Evolutionary conservation across 2,888 invertebrate species (phyloP), one percentile per base, ranked within the genome.

Genomic region (Acanthosepion pharaonis): DNA sequence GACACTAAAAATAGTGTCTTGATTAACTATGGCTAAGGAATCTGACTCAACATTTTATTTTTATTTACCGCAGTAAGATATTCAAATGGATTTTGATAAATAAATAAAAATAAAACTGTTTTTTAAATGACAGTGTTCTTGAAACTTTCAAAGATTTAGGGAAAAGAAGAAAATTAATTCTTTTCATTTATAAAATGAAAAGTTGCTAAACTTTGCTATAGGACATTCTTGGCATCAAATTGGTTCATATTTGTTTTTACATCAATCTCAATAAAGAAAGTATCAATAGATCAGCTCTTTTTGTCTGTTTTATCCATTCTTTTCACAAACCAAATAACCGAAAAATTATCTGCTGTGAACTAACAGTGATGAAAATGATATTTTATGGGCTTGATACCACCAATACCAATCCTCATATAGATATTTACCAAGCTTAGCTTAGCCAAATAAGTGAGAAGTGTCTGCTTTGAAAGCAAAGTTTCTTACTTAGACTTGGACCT

Each of bases 1-100:
- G 78, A 78, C 78, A 78, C 78, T 78, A 78, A n/a, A 78, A 78
- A 78, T 78, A 78, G 78, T n/a, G 23, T 78, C 78, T 78, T 78
- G n/a, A 78, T 78, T 78, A 78, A 59, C 59, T 78, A 78, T n/a
- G 78, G 15, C 33, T 15, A 78, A 15, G 78, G n/a, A 33, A 78
- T 78, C 78, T 78, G 78, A 78, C 78, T 78, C 78, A 78, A 78
- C n/a, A 78, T 78, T 78, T 78, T 9, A n/a, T 33, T 78, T 33
- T 78, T n/a, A n/a, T 78, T 78, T 18, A 33, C 33, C 25, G 59
- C 78, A 78, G n/a, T 42, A 11, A 78, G 18, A 15, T n/a, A 78
- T 78, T n/a, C 55, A 55, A 55, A 55, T 55, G 20, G 11, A 28
- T 78, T 64, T 78, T 28, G 8, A 28, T 55, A 55, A 55, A 20